Evolutionary conservation across 1,140 invertebrate genomes (phyloP), one percentile per base, ranked within the genome.

Genomic region (Lucilia sericata): DNA sequence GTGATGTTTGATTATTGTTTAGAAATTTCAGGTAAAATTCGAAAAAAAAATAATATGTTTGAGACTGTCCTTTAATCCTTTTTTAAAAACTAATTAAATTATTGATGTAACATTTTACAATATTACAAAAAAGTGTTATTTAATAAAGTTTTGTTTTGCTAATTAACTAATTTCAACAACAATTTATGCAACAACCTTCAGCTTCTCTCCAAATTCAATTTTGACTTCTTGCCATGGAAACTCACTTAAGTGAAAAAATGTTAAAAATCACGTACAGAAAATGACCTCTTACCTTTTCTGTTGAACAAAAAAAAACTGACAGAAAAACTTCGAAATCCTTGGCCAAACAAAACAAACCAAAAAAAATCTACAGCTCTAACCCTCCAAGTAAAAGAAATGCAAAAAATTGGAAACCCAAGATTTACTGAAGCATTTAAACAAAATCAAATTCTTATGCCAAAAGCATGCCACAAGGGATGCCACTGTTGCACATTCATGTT

Each of bases 401-500:
- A 21, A 70, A 21, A 70, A 70, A 70, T 25, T 21, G 7, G 19
- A 21, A 70, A 70, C n/a, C 19, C 19, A 70, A 70, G 65, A 70
- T 70, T 70, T 70, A 70, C 19, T 70, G 17, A 70, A 70, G 65
- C 65, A 70, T 70, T 70, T 70, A 70, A 70, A 70, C 65, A 70
- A 70, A 70, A 70, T 70, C 65, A 70, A 70, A 70, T 70, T 70
- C 65, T 70, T 70, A 70, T 21, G 65, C 65, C 65, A 70, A 70
- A 70, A 70, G 65, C 65, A 70, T 70, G 65, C 65, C 65, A 70
- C 65, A 70, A 70, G 65, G 65, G 65, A 70, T 70, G 21, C 65
- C 65, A 70, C 19, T 70, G 65, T 70, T 70, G 65, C 65, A 70
- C 65, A 70, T 70, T 70, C 7, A 21, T 70, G n/a, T 70, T 30